Percentiles rank a stretch among this genome's conserved stretches.
Conservation (phyloP, 2,888 invertebrate genomes). For the Plagiodera versicolora region DNA sequence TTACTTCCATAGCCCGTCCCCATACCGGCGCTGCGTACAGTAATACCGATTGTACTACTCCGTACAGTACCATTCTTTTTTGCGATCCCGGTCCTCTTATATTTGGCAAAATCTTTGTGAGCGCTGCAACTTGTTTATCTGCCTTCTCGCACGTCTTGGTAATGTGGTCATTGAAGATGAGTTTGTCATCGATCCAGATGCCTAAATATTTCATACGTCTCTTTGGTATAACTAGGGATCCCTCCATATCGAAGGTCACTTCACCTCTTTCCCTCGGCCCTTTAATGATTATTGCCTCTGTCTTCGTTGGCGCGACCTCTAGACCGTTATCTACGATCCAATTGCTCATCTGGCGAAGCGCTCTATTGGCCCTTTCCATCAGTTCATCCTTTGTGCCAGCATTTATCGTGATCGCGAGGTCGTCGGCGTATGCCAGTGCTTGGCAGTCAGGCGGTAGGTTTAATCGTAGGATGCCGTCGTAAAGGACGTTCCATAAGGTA, state of each 20-base stretch:
- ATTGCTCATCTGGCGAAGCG: not conserved
- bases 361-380: not conserved
- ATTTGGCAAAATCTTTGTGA: slow-evolving; percentile 14
- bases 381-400: slow-evolving; percentile 7
- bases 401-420: slow-evolving; percentile 8
- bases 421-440: not conserved
- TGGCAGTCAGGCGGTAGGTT: not conserved
- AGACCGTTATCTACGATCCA: slow-evolving; percentile 17
- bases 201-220: slow-evolving; percentile 16
- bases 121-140: not conserved
- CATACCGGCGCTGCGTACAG: slow-evolving; percentile 23
- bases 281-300: slow-evolving; percentile 19
- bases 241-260: not conserved
- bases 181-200: slow-evolving; percentile 3
- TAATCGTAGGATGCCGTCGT: not conserved
- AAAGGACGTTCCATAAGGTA: slow-evolving; percentile 5
- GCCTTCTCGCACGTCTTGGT: not conserved
- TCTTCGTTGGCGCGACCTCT: slow-evolving; percentile 15
- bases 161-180: slow-evolving; percentile 3
- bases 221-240: not conserved
- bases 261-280: slow-evolving; percentile 12
- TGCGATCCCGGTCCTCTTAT: slow-evolving; percentile 6
- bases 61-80: slow-evolving; percentile 9
- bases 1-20: slow-evolving; percentile 6
- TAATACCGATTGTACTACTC: slow-evolving; percentile 12